These are phyloP conservation scores for Nettapus auritus DNA, from an alignment of 2,113 vertebrate genomes.

Conservation along the genomic window DNA sequence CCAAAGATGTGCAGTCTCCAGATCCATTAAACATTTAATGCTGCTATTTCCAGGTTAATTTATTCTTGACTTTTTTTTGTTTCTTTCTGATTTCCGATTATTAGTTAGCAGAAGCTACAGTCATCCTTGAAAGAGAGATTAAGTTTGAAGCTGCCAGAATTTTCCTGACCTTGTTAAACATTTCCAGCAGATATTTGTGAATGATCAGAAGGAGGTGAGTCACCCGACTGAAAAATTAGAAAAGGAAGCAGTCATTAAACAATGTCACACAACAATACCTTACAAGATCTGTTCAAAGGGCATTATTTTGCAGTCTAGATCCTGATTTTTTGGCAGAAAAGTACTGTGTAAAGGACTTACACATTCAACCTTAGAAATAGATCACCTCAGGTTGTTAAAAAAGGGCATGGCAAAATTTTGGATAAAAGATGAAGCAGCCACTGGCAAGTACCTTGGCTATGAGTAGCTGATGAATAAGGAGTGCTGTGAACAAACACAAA, in stretches of 20 bases:
- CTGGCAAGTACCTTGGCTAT: background rate
- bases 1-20: slow-evolving; percentile 28
- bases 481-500: background rate
- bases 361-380: background rate
- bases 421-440: background rate
- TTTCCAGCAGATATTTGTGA: slow-evolving; percentile 40
- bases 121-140: slow-evolving; percentile 13
- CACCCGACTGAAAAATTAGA: slow-evolving; percentile 36
- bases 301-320: background rate
- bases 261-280: background rate
- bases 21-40: slow-evolving; percentile 65
- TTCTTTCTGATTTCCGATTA: slow-evolving; percentile 26
- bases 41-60: slow-evolving; percentile 68
- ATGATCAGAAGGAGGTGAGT: slow-evolving; percentile 32
- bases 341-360: background rate
- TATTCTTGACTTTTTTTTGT: slow-evolving; percentile 6
- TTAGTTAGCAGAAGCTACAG: slow-evolving; percentile 55
- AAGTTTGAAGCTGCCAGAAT: slow-evolving; percentile 53
- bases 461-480: background rate
- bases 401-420: background rate
- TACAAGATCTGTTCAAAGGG: background rate
- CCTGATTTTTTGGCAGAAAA: slow-evolving; percentile 5
- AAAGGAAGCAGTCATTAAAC: slow-evolving; percentile 12
- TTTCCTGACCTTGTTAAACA: slow-evolving; percentile 46
- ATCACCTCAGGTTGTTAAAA: background rate